phyloP scores from a whole-genome alignment of 1,140 invertebrate genomes.

The Trichonephila inaurata region DNA sequence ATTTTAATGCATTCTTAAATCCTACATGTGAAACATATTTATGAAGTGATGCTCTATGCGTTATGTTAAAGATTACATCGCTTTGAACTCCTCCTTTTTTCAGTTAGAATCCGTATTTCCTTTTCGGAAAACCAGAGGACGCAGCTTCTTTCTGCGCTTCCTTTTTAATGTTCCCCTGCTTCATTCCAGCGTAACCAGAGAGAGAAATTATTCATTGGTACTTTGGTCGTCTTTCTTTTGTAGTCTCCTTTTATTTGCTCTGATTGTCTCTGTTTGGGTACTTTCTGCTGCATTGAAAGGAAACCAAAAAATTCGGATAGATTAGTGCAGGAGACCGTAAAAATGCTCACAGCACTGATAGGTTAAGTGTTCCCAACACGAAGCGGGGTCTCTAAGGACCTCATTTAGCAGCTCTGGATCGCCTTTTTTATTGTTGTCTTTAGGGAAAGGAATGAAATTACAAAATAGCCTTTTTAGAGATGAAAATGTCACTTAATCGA shows the following conservation, averaged over 20 bases:
- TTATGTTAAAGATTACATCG: slow-evolving; percentile 39
- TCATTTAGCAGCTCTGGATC: slow-evolving; percentile 49
- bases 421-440: slow-evolving; percentile 3
- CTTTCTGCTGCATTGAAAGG: slow-evolving; percentile 54
- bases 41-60: slow-evolving; percentile 43
- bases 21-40: slow-evolving; percentile 19
- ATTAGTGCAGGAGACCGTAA: slow-evolving; percentile 64
- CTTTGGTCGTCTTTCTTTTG: slow-evolving; percentile 43
- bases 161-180: slow-evolving; percentile 24
- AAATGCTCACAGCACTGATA: slow-evolving; percentile 68
- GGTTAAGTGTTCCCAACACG: slow-evolving; percentile 67
- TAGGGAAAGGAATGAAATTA: slow-evolving; percentile 22
- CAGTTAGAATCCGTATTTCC: slow-evolving; percentile 15
- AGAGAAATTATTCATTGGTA: slow-evolving; percentile 65
- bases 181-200: slow-evolving; percentile 49
- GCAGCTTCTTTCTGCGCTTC: background rate
- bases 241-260: slow-evolving; percentile 57
- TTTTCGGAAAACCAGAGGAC: slow-evolving; percentile 23
- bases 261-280: slow-evolving; percentile 65
- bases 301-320: slow-evolving; percentile 66
- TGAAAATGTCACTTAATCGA: slow-evolving; percentile 12
- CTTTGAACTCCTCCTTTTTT: slow-evolving; percentile 53
- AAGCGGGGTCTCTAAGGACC: slow-evolving; percentile 40
- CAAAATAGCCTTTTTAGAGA: slow-evolving; percentile 44
- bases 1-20: background rate